These are phyloP conservation scores for Macropodus opercularis DNA, from an alignment of 2,797 vertebrate species.

Conservation along the genomic window DNA sequence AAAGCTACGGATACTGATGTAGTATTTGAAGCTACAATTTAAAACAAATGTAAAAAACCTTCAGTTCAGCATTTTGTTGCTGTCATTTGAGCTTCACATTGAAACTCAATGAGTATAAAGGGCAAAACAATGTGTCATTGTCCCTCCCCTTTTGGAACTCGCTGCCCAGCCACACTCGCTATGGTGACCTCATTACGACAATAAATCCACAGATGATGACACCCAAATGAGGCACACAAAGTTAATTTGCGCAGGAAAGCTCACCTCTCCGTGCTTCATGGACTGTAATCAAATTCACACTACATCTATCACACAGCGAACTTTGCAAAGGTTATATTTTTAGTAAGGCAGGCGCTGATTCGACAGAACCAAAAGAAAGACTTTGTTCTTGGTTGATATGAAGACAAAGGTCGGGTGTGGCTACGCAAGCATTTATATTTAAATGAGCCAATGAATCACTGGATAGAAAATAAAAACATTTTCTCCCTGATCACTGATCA, in stretches of 20 bases:
- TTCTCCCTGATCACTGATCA: constrained; percentile 2
- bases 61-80: background rate
- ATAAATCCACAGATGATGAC: constrained; percentile 53
- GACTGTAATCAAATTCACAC: constrained; percentile 39
- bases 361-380: constrained; percentile 11
- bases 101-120: constrained; percentile 27
- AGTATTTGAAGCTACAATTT: background rate
- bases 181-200: constrained; percentile 61
- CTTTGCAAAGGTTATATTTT: constrained; percentile 50
- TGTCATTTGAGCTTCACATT: constrained; percentile 27
- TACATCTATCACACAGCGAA: constrained; percentile 45
- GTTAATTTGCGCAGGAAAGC: constrained; percentile 48
- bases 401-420: constrained; percentile 28
- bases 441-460: background rate
- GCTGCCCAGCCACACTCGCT: constrained; percentile 18
- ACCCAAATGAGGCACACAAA: constrained; percentile 44
- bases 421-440: constrained; percentile 15
- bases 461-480: background rate
- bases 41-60: background rate
- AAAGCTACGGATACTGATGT: constrained; percentile 53
- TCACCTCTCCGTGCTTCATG: constrained; percentile 28
- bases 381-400: constrained; percentile 14
- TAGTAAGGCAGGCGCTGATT: constrained; percentile 10
- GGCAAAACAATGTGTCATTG: constrained; percentile 33
- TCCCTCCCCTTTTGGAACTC: constrained; percentile 27